Conservation (phyloP, 2,797 vertebrate genomes). For the Erithacus rubecula region DNA sequence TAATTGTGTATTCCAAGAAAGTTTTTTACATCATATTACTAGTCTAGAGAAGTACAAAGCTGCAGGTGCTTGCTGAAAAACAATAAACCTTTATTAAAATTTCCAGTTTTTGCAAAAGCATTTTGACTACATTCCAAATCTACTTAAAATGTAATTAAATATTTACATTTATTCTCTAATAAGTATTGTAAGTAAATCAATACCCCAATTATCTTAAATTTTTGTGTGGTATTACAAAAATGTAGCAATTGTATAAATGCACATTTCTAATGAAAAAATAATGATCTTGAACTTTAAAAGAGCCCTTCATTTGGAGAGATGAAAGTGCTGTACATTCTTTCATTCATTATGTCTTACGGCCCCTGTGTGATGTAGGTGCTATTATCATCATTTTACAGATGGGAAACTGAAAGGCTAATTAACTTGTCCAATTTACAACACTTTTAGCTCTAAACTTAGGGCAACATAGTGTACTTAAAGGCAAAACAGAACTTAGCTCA, state of each 20-base stretch:
- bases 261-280: conserved; percentile 51
- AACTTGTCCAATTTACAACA: conserved; percentile 50
- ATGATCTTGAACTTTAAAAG: conserved; percentile 58
- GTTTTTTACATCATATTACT: not conserved
- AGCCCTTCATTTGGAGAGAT: conserved; percentile 44
- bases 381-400: conserved; percentile 52
- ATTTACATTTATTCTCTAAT: conserved; percentile 37
- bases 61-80: conserved; percentile 17
- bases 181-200: conserved; percentile 40
- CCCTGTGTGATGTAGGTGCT: conserved; percentile 25
- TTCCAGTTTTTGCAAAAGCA: not conserved
- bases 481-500: conserved; percentile 27
- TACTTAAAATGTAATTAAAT: conserved; percentile 36
- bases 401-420: conserved; percentile 39
- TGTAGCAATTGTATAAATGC: not conserved
- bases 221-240: not conserved
- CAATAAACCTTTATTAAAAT: conserved; percentile 37
- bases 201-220: conserved; percentile 7
- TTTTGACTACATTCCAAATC: conserved; percentile 24
- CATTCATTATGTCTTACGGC: conserved; percentile 37
- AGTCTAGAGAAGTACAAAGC: conserved; percentile 6
- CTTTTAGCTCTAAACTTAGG: conserved; percentile 28
- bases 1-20: not conserved
- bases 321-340: conserved; percentile 24
- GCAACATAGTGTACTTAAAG: not conserved